phyloP scores from a whole-genome alignment of 2,113 vertebrate species.

The Eudyptes chrysolophus region DNA sequence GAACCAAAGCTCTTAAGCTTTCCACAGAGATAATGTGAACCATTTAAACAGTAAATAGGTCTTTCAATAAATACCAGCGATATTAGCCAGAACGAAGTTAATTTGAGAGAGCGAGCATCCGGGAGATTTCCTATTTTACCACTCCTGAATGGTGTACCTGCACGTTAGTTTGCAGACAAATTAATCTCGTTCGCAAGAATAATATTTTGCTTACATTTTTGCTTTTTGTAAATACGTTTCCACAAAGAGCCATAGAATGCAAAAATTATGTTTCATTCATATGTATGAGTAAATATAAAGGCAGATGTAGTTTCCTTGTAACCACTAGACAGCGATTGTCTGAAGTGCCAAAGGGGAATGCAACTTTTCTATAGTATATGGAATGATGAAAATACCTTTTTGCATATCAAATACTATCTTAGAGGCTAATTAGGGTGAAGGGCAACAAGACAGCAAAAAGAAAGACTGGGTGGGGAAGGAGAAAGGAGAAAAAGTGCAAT shows the following conservation, averaged over 20 bases:
- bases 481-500: constrained; percentile 17
- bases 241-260: neutral
- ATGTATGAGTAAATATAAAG: constrained; percentile 28
- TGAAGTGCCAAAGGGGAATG: constrained; percentile 1
- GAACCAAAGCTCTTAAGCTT: neutral
- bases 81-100: neutral
- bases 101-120: neutral
- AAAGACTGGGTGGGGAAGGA: neutral
- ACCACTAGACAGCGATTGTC: neutral
- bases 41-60: neutral
- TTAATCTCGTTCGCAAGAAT: neutral
- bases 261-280: constrained; percentile 37
- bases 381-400: neutral
- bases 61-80: neutral
- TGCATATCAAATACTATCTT: neutral
- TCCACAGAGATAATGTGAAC: neutral
- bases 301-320: neutral
- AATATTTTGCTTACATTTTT: constrained; percentile 38
- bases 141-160: neutral
- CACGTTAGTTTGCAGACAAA: constrained; percentile 25
- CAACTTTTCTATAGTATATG: neutral
- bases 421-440: constrained; percentile 14
- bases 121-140: neutral
- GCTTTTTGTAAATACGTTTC: constrained; percentile 41
- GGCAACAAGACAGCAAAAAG: neutral